Evolutionary conservation across 2,113 vertebrate genomes (phyloP).

Genomic region (Sinocyclocheilus anophthalmus): DNA sequence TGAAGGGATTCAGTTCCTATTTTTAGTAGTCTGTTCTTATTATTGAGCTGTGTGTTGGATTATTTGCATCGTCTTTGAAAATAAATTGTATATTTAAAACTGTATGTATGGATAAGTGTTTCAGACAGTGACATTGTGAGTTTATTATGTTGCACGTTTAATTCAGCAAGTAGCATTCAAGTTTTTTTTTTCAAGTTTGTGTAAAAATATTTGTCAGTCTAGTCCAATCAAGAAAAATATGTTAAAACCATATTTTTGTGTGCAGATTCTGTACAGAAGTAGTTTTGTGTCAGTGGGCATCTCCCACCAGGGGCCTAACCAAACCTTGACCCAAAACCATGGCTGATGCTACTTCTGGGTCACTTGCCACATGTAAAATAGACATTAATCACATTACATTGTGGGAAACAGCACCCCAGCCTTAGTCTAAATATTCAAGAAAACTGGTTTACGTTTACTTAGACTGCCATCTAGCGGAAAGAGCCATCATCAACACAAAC

Average conservation of each 20-base stretch:
- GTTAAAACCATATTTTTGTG: not conserved
- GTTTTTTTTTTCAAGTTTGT: too few species aligned
- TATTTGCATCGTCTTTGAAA: not conserved
- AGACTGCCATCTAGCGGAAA: slow-evolving; percentile 16
- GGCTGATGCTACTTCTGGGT: not conserved
- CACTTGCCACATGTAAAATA: not conserved
- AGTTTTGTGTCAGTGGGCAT: not conserved
- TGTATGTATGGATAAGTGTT: not conserved
- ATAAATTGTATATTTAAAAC: not conserved
- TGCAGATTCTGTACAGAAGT: not conserved
- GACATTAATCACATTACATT: not conserved
- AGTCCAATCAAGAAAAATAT: not conserved
- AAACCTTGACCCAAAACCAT: not conserved
- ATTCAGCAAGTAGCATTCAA: not conserved
- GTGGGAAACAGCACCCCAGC: not conserved
- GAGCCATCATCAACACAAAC: not conserved
- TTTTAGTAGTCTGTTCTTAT: not conserved
- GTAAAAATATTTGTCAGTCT: too few species aligned
- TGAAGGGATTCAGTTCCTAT: not conserved
- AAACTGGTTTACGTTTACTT: not conserved
- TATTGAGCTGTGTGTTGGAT: not conserved
- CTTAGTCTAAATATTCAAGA: not conserved
- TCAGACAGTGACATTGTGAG: not conserved
- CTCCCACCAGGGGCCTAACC: not conserved
- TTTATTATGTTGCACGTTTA: not conserved